Base-by-base conservation (phyloP, 2,888 invertebrate genomes). In the Troides oblongomaculatus region DNA sequence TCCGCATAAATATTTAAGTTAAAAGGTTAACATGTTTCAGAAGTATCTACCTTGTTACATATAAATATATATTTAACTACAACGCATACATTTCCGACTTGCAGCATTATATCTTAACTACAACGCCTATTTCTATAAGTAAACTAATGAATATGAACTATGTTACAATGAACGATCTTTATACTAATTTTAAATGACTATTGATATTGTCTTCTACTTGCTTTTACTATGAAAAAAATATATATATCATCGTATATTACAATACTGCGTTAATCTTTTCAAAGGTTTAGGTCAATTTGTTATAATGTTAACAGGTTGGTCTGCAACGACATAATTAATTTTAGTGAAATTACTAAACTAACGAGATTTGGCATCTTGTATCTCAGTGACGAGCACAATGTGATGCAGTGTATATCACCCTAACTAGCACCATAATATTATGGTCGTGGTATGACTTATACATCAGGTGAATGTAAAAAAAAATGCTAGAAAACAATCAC, bases 141-240 rank as follows among this genome's bases (percentile, higher is more conserved):
- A n/a, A n/a, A 53, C 53, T 53, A n/a, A 58, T 58, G 1, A 60
- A 62, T 36, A 60, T 39, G n/a, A 23, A 58, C 23, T 58, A 58
- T 21, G 57, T n/a, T 58, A 58, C 23, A 58, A 23, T 58, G 23
- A 57, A 23, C 23, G 57, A 62, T 23, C 50, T 50, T 62, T 46
- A 62, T 62, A 62, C 39, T 63, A 58, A n/a, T 53, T 53, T 5
- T n/a, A 46, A 46, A 30, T 56, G 18, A 56, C 18, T 56, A 58
- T 58, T 23, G 23, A 4, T 14, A 58, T 12, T 23, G 12, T 58
- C 57, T 58, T 23, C 57, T 58, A 58, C 57, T 58, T 58, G 57
- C 57, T 58, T 58, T 58, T 58, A 14, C 12, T 23, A n/a, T 23
- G 30, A 30, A 30, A 30, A 23, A 23, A 23, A 23, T 14, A 12